Base-by-base conservation (phyloP, 2,888 invertebrate genomes). In the Podabrus alpinus region DNA sequence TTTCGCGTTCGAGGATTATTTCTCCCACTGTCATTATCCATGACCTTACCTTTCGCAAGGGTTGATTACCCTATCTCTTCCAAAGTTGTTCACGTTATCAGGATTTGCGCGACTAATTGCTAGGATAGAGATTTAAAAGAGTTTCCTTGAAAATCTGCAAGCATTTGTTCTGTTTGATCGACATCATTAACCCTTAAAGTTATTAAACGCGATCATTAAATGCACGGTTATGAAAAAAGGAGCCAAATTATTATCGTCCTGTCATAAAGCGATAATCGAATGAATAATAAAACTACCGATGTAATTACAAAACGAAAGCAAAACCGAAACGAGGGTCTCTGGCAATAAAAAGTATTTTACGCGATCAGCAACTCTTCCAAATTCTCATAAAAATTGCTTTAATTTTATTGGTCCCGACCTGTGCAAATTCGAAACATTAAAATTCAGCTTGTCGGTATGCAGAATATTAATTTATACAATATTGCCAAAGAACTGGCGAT, bases 1-100 rank as follows among this genome's bases (percentile, higher is more conserved):
- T 19, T 66, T 71, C 15, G 24, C 29, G 29, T 29, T 29, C 13
- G 71, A 66, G 59, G 24, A 21, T 15, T 59, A 59, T 21, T 66
- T 66, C 66, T 75, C 59, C 72, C 72, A 17, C 66, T 75, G 59
- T 72, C 75, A 25, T 75, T 19, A 62, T 68, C 72, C 66, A 59
- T 72, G 69, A 66, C 68, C 66, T 59, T 60, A 61, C 24, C 68
- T 68, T 66, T 64, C 72, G 68, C 72, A 24, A 59, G 45, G 66
- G 59, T 64, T 70, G 70, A 66, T 64, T 73, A 75, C 71, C 66
- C 64, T 62, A 69, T 75, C 69, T 72, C 66, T 21, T 64, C 21
- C 45, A 60, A 24, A 19, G 69, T 68, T 71, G 68, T 68, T 72
- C 71, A 68, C 64, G 71, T 68, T 75, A 66, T 15, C 66, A 29